Evolutionary conservation across 1,140 invertebrate genomes (phyloP), one percentile per base, ranked within the genome.

Genomic region (Antheraea pernyi): DNA sequence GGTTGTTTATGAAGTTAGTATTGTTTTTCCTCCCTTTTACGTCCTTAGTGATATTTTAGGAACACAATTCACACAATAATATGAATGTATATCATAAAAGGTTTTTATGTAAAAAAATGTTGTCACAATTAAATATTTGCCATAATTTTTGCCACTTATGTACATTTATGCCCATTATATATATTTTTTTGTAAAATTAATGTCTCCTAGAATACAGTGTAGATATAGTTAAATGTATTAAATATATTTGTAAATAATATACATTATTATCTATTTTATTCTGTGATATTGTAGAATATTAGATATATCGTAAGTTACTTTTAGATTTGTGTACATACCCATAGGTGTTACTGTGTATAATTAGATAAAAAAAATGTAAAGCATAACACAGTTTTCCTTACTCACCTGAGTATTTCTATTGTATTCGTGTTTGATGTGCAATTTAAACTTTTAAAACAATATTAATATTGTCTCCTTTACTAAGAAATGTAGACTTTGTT

Each of bases 221-320:
- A 53, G 46, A 53, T 53, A 53, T 53, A 53, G 16, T 16, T 16
- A 63, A 36, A 63, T 36, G 22, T 19, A 63, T 10, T 16, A 63
- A 37, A 63, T 22, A 63, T 63, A 37, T n/a, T 53, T 53, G 46
- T 53, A 53, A 13, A 53, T 53, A 42, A 42, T 42, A n/a, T 42
- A 53, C 61, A 63, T 63, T 63, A 63, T 63, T 8, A 37, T 30
- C 11, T 53, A 53, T 53, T 53, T 53, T 53, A 79, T 75, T 82
- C 83, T 85, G 83, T 85, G 81, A 85, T 85, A 85, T 79, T 81
- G 70, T 79, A 72, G 46, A 69, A 67, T 66, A 69, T 58, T 74
- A 70, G 69, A 65, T 53, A 65, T 53, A 16, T n/a, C 46, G 46
- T 73, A 63, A 63, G 22, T 13, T 63, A 63, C 22, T 7, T n/a